Conservation (phyloP, 2,888 invertebrate species). For the Scaeva pyrastri region DNA sequence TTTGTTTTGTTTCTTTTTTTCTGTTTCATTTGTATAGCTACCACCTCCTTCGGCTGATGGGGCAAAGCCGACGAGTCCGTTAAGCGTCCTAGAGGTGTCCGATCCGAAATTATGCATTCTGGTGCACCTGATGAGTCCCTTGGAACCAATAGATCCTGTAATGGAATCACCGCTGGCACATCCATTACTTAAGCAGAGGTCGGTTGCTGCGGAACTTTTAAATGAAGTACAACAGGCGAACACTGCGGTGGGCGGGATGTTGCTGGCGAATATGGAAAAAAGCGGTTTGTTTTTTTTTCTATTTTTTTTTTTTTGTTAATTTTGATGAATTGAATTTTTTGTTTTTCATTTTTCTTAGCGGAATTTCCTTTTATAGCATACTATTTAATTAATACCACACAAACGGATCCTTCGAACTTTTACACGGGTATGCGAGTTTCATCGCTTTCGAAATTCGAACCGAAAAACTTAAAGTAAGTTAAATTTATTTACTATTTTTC, state of each 20-base stretch:
- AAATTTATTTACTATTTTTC: too few relatives aligned
- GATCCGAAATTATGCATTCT: constrained; percentile 95
- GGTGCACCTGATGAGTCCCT: constrained; percentile 94
- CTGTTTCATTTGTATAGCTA: constrained; percentile 82
- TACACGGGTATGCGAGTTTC: constrained; percentile 93
- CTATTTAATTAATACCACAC: constrained; percentile 94
- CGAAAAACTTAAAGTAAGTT: constrained; percentile 86
- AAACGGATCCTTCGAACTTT: constrained; percentile 93
- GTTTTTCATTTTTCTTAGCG: constrained; percentile 84
- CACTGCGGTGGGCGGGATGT: constrained; percentile 91
- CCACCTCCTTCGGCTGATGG: constrained; percentile 88
- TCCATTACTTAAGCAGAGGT: constrained; percentile 91
- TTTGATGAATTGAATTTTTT: constrained; percentile 37
- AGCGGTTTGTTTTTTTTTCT: constrained; percentile 85
- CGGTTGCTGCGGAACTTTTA: constrained; percentile 91
- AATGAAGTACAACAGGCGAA: constrained; percentile 89
- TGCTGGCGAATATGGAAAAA: constrained; percentile 95
- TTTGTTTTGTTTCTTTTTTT: background rate
- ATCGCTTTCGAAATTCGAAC: constrained; percentile 94
- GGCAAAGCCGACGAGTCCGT: constrained; percentile 84
- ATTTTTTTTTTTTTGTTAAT: constrained; percentile 24
- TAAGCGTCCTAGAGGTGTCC: constrained; percentile 92
- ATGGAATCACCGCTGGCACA: constrained; percentile 93
- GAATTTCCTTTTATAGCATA: constrained; percentile 97
- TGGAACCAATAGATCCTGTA: constrained; percentile 93